phyloP scores from a whole-genome alignment of 2,797 vertebrate species.

The Botia kubotai region DNA sequence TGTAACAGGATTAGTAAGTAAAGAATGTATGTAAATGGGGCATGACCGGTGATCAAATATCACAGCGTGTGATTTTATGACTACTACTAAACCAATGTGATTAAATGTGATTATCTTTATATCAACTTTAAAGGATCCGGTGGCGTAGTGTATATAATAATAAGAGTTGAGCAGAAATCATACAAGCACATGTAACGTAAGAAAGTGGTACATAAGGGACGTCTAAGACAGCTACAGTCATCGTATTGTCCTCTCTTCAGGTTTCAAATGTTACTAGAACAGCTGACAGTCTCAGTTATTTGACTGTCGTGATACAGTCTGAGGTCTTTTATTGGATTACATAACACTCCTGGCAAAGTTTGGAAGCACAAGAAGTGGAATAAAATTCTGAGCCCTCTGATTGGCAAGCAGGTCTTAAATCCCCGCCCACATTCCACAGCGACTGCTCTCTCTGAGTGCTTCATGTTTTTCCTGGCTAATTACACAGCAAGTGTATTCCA shows the following conservation, averaged over 20 bases:
- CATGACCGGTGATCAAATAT: background rate
- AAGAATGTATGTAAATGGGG: conserved; percentile 8
- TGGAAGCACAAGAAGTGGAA: conserved; percentile 67
- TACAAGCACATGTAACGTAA: background rate
- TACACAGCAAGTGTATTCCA: conserved; percentile 50
- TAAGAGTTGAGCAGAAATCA: too few relatives aligned
- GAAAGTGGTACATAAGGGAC: conserved; percentile 5
- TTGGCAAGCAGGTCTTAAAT: conserved; percentile 64
- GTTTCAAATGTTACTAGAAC: conserved; percentile 31
- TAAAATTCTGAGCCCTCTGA: conserved; percentile 58
- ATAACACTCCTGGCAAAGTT: conserved; percentile 70
- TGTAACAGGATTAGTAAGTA: background rate
- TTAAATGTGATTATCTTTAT: background rate
- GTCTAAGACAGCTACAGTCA: background rate
- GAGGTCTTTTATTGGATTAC: conserved; percentile 77
- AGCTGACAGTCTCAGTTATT: conserved; percentile 63
- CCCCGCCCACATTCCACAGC: conserved; percentile 71
- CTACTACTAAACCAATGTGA: conserved; percentile 1
- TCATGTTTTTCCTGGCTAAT: conserved; percentile 59
- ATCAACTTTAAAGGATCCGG: background rate
- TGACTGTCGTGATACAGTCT: conserved; percentile 67
- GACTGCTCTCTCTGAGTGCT: conserved; percentile 61
- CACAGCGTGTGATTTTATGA: background rate
- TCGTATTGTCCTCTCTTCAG: conserved; percentile 41
- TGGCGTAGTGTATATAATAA: background rate